A percentile compares a stretch with the other conserved stretches of the same genome.
These are phyloP conservation scores for Cephus spinipes DNA, from an alignment of 2,888 invertebrate genomes.

Conservation along the genomic window DNA sequence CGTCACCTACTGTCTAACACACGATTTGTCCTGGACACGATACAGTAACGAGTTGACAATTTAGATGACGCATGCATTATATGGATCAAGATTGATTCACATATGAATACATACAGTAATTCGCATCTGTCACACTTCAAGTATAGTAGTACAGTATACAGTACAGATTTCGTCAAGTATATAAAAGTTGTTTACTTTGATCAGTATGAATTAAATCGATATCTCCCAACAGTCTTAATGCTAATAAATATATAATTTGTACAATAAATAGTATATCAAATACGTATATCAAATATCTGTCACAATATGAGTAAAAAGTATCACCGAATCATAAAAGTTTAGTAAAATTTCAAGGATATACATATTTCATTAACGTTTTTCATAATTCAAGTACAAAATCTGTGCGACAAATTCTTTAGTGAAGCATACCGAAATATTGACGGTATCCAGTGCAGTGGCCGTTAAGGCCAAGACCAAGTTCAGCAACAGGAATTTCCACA, in stretches of 20 bases:
- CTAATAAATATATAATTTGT: neutral
- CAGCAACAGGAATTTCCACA: constrained; percentile 25
- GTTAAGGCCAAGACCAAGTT: constrained; percentile 12
- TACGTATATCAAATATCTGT: neutral
- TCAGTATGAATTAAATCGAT: neutral
- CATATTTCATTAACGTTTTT: neutral
- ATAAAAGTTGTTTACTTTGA: neutral
- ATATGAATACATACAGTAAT: neutral
- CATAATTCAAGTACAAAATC: neutral
- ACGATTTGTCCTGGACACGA: neutral
- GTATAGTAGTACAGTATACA: neutral
- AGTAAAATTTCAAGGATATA: neutral
- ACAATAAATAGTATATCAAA: neutral
- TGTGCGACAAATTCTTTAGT: neutral
- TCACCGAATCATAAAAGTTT: neutral
- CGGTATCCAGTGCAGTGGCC: constrained; percentile 16
- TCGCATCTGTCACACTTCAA: neutral
- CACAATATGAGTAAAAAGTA: neutral
- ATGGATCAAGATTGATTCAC: neutral
- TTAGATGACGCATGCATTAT: neutral
- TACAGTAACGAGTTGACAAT: neutral
- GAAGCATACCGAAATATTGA: neutral
- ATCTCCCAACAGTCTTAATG: neutral
- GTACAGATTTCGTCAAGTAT: neutral
- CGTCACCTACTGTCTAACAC: neutral